Evolutionary conservation across 2,113 vertebrate genomes (phyloP).

Genomic region (Triplophysa rosa): DNA sequence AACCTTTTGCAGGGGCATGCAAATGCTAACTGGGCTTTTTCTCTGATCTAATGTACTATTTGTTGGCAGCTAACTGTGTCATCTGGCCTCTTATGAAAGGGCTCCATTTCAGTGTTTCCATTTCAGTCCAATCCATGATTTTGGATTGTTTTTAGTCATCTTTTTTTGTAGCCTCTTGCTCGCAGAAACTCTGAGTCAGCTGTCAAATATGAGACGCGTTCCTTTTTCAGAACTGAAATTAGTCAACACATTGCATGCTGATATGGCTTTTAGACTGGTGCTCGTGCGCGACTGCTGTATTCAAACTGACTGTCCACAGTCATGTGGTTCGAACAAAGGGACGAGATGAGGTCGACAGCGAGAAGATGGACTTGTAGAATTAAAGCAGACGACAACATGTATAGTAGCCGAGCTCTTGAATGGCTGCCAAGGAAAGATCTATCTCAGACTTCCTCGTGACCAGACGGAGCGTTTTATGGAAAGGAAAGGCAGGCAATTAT

Average conservation of each 20-base stretch:
- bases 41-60: slow-evolving; percentile 21
- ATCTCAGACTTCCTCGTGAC: slow-evolving; percentile 57
- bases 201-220: slow-evolving; percentile 20
- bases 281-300: neutral
- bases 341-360: slow-evolving; percentile 55
- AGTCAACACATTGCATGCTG: neutral
- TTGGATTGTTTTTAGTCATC: slow-evolving; percentile 4
- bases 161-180: slow-evolving; percentile 9
- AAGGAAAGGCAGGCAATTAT: slow-evolving; percentile 66
- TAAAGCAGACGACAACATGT: slow-evolving; percentile 44
- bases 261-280: neutral
- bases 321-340: slow-evolving; percentile 33
- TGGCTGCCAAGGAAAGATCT: slow-evolving; percentile 50
- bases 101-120: slow-evolving; percentile 2
- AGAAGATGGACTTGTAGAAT: slow-evolving; percentile 53
- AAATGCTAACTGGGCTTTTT: neutral
- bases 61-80: slow-evolving; percentile 3
- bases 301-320: neutral
- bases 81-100: slow-evolving; percentile 1
- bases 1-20: neutral
- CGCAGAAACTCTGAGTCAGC: slow-evolving; percentile 11
- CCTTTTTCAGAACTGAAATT: slow-evolving; percentile 20
- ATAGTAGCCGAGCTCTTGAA: slow-evolving; percentile 8
- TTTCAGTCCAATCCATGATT: too few relatives aligned
- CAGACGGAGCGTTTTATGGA: slow-evolving; percentile 65